Base-by-base conservation (phyloP, 2,797 vertebrate genomes). In the Myotis pilosus region DNA sequence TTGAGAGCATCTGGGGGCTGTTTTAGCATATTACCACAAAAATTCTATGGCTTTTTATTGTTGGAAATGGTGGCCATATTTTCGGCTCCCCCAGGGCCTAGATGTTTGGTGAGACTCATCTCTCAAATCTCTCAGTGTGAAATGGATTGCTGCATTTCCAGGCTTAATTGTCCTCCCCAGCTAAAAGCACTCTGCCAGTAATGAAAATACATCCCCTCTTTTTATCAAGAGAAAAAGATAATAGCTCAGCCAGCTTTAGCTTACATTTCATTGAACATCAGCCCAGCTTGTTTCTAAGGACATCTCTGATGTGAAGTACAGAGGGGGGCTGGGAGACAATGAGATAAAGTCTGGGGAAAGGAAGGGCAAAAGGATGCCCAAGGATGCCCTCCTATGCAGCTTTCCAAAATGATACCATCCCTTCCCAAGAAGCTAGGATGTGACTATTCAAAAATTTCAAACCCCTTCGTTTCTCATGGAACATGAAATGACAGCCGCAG, bases 181-280 rank as follows among this genome's bases (percentile, higher is more conserved):
- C 95, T 97, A 96, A 96, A 96, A 95, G 96, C 95, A 87, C 89
- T 96, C 92, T 91, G 75, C 92, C 95, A 95, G 94, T 94, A 97
- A 97, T 96, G 95, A 94, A 97, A 97, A 94, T 95, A 95, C 82
- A 96, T 92, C 69, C 87, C 87, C 62, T 95, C 93, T 87, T 94
- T 97, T 95, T 95, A 96, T 96, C 94, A 96, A 90, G 94, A 96
- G 93, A 96, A 96, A 96, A 72, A 84, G 84, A 96, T 86, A 95
- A 96, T 96, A 96, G 95, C 84, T 93, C 94, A 95, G 87, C 93
- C 87, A 95, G 75, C 92, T 95, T 92, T 86, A 78, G 49, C 74
- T 89, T 96, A 79, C 89, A 90, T 94, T 92, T 95, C 95, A 96
- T 53, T 95, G 93, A 86, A 92, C 66, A 95, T 90, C 74, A 93